Evolutionary conservation across 2,797 vertebrate genomes (phyloP).

Genomic region (Ibycter americanus): DNA sequence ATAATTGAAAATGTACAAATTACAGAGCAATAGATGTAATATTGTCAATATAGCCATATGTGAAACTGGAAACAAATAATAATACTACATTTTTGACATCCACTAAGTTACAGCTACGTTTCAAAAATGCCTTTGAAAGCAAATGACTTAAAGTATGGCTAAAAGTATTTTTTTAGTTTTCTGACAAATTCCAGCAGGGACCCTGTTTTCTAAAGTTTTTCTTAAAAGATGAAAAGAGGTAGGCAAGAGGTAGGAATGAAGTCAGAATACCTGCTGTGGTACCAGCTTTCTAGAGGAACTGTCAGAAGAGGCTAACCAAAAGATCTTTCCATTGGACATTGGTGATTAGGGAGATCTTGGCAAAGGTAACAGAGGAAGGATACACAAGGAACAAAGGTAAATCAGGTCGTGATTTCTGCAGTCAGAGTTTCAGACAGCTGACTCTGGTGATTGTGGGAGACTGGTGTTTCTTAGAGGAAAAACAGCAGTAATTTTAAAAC

Average conservation of each 20-base stretch:
- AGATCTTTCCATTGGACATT: background rate
- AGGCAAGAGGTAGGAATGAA: background rate
- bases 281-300: background rate
- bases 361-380: background rate
- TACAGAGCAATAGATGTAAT: background rate
- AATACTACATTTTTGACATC: background rate
- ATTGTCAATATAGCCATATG: background rate
- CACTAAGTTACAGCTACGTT: background rate
- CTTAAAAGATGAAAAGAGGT: background rate
- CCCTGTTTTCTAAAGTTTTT: background rate
- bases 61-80: background rate
- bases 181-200: background rate
- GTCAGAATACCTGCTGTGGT: background rate
- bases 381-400: background rate
- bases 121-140: background rate
- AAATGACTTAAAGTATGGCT: background rate
- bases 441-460: background rate
- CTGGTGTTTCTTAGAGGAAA: background rate
- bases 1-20: background rate
- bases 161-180: background rate
- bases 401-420: background rate
- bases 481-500: background rate
- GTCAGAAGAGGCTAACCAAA: background rate
- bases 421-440: background rate
- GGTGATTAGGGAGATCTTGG: background rate